phyloP scores from a whole-genome alignment of 2,888 invertebrate species.

The Amphipoea lucens region DNA sequence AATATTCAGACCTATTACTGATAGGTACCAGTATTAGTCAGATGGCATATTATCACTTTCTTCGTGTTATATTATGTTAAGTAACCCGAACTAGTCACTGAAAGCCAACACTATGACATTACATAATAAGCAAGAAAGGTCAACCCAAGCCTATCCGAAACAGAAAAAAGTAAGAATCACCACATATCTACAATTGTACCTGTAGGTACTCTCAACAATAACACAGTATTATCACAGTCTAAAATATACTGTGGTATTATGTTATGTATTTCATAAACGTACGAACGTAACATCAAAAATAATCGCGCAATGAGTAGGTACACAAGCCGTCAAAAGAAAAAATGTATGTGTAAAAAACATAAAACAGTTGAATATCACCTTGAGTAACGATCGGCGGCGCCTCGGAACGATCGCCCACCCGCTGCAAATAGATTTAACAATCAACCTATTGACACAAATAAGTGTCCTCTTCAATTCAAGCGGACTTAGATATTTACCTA shows the following conservation, averaged over 20 bases:
- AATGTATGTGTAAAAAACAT: slow-evolving; percentile 59
- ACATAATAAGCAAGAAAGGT: background rate
- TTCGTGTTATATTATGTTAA: background rate
- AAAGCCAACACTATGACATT: background rate
- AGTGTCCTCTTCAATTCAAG: slow-evolving; percentile 48
- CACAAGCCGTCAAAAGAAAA: slow-evolving; percentile 38
- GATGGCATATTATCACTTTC: background rate
- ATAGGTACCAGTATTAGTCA: background rate
- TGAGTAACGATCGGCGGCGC: slow-evolving; percentile 67
- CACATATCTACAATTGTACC: background rate
- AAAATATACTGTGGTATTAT: too few relatives aligned
- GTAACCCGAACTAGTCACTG: background rate
- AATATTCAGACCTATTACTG: slow-evolving; percentile 18
- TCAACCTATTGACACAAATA: slow-evolving; percentile 76
- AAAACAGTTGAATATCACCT: slow-evolving; percentile 66
- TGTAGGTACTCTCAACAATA: slow-evolving; percentile 16
- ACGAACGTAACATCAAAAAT: slow-evolving; percentile 33
- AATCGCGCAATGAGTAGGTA: slow-evolving; percentile 28
- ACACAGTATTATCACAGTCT: slow-evolving; percentile 3
- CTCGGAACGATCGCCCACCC: slow-evolving; percentile 67
- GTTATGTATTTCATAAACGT: slow-evolving; percentile 35
- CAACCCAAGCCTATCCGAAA: background rate
- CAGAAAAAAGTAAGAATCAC: slow-evolving; percentile 6
- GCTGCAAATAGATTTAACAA: slow-evolving; percentile 71
- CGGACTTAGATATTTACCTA: slow-evolving; percentile 37